Conservation (phyloP, 2,113 vertebrate species). For the Amphilophus citrinellus region DNA sequence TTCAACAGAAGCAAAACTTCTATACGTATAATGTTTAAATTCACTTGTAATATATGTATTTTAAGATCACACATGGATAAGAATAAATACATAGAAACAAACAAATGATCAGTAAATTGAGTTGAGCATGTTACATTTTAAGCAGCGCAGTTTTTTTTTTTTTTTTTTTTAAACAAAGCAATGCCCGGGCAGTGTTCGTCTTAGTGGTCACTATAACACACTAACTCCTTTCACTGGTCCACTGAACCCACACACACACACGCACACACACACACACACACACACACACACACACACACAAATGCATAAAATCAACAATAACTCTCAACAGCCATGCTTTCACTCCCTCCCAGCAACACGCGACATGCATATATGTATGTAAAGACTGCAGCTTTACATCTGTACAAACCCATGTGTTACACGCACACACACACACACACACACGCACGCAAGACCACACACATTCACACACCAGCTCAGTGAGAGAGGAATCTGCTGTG, state of each 20-base stretch:
- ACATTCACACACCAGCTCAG: not conserved
- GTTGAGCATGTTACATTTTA: slow-evolving; percentile 21
- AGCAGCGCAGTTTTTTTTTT: not conserved
- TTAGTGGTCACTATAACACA: slow-evolving; percentile 10
- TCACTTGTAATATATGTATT: slow-evolving; percentile 41
- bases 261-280: slow-evolving; percentile 3
- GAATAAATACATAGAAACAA: slow-evolving; percentile 69
- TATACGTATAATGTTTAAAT: slow-evolving; percentile 29
- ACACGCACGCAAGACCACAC: not conserved
- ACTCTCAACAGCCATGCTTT: not conserved
- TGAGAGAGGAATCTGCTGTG: slow-evolving; percentile 34
- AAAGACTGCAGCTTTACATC: slow-evolving; percentile 18
- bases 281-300: not conserved
- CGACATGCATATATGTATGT: not conserved
- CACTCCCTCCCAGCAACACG: not conserved
- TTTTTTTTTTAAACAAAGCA: slow-evolving; percentile 13
- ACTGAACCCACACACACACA: not conserved
- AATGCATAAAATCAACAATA: not conserved
- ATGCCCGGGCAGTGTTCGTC: not conserved
- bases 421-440: not conserved
- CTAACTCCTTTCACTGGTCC: slow-evolving; percentile 19
- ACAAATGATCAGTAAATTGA: slow-evolving; percentile 23
- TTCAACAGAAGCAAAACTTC: slow-evolving; percentile 41
- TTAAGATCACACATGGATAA: slow-evolving; percentile 40
- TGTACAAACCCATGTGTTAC: not conserved